Evolutionary conservation across 30 jellyfish, hydroid and myxozoan species (phyloP).

Genomic region (Sanderia malayensis): DNA sequence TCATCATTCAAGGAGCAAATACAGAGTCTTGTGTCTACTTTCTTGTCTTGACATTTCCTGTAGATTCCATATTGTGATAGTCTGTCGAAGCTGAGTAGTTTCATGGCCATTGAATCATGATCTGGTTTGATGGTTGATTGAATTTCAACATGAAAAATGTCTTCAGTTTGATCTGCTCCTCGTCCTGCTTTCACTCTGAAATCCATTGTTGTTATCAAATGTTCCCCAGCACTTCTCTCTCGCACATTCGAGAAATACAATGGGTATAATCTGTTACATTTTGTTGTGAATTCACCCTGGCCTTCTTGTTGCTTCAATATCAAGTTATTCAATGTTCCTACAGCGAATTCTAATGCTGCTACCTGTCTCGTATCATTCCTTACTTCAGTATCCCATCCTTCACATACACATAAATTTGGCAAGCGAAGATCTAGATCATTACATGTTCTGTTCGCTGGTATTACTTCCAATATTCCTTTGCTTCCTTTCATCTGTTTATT

Average conservation of each 20-base stretch:
- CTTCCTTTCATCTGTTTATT: neutral
- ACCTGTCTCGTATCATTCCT: slow-evolving; percentile 58
- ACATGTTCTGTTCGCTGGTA: slow-evolving; percentile 62
- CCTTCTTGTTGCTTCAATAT: slow-evolving; percentile 25
- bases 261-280: slow-evolving; percentile 63
- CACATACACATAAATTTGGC: slow-evolving; percentile 85
- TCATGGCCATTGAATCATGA: slow-evolving; percentile 23
- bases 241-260: slow-evolving; percentile 54
- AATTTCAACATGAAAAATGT: slow-evolving; percentile 61
- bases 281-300: neutral
- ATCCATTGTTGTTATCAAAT: slow-evolving; percentile 64
- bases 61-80: slow-evolving; percentile 77
- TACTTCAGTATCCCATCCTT: slow-evolving; percentile 77
- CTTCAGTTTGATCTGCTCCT: slow-evolving; percentile 67
- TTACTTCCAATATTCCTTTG: slow-evolving; percentile 43
- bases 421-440: slow-evolving; percentile 59
- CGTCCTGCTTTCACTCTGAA: slow-evolving; percentile 50
- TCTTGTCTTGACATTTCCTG: slow-evolving; percentile 75
- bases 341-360: slow-evolving; percentile 80
- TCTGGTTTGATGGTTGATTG: slow-evolving; percentile 42
- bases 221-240: slow-evolving; percentile 56
- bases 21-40: slow-evolving; percentile 60
- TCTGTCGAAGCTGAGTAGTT: slow-evolving; percentile 68
- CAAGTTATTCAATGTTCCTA: slow-evolving; percentile 76
- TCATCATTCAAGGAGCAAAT: slow-evolving; percentile 59